These are phyloP conservation scores for Melanchra persicariae DNA, from an alignment of 2,888 invertebrate genomes.

Conservation along the genomic window DNA sequence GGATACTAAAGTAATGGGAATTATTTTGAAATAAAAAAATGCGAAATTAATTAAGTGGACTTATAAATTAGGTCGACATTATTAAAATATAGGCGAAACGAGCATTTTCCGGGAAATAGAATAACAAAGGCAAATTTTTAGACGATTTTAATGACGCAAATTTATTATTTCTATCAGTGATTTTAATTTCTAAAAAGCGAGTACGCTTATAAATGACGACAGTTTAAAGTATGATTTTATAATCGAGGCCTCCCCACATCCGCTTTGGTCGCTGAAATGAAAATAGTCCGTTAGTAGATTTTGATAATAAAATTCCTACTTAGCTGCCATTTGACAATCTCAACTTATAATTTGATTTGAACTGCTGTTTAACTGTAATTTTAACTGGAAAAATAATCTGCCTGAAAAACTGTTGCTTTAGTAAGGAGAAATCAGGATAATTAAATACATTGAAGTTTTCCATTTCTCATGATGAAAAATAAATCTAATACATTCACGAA, in stretches of 20 bases:
- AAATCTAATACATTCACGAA: constrained; percentile 58
- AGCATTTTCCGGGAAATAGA: background rate
- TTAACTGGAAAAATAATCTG: background rate
- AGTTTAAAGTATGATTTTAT: constrained; percentile 48
- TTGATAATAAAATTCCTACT: constrained; percentile 53
- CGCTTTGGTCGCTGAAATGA: constrained; percentile 77
- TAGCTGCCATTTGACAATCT: background rate
- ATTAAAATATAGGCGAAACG: background rate
- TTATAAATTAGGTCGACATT: background rate
- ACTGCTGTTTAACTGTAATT: background rate
- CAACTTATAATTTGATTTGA: background rate
- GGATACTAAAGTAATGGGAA: background rate
- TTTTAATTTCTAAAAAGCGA: constrained; percentile 15
- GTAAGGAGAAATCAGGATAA: constrained; percentile 41
- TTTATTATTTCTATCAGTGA: too few relatives aligned
- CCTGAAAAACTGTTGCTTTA: background rate
- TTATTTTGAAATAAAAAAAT: background rate
- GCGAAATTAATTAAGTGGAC: background rate
- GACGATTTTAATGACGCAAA: background rate
- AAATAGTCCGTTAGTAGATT: constrained; percentile 76
- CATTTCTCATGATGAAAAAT: constrained; percentile 49
- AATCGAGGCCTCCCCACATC: constrained; percentile 69
- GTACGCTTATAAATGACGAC: constrained; percentile 69
- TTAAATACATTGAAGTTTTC: constrained; percentile 45
- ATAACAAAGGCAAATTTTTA: background rate